Percentiles rank a stretch among this genome's conserved stretches.
phyloP scores from a whole-genome alignment of 2,888 invertebrate species.

The Orgyia antiqua region DNA sequence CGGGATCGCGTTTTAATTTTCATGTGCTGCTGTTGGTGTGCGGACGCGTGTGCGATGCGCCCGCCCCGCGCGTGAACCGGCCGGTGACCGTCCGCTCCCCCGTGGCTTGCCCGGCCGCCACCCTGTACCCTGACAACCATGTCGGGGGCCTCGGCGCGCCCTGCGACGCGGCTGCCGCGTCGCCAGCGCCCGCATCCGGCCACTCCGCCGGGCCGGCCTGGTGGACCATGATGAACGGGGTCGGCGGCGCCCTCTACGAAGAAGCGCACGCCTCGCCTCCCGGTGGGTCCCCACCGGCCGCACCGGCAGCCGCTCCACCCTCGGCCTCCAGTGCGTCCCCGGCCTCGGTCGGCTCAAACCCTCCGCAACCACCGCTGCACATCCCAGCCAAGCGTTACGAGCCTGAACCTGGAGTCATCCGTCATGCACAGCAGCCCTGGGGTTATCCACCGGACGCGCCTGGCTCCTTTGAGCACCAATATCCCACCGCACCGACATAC shows the following conservation, averaged over 20 bases:
- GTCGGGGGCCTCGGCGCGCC: conserved; percentile 83
- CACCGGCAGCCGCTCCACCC: conserved; percentile 82
- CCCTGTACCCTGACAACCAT: conserved; percentile 89
- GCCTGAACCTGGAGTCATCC: conserved; percentile 84
- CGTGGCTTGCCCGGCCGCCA: conserved; percentile 89
- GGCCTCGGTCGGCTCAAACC: conserved; percentile 81
- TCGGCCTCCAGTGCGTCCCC: conserved; percentile 77
- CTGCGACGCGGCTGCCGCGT: conserved; percentile 82
- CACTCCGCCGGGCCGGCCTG: conserved; percentile 90
- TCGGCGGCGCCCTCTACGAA: conserved; percentile 87
- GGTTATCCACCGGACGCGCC: conserved; percentile 85
- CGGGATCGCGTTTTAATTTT: conserved; percentile 74
- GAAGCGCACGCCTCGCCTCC: conserved; percentile 81
- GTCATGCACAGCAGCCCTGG: conserved; percentile 88
- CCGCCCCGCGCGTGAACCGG: conserved; percentile 73
- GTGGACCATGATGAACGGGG: conserved; percentile 90
- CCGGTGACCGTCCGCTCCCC: conserved; percentile 75
- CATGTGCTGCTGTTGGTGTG: conserved; percentile 71
- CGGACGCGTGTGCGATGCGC: conserved; percentile 74
- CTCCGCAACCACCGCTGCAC: conserved; percentile 89
- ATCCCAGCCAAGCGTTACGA: conserved; percentile 91
- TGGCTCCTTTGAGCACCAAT: conserved; percentile 82
- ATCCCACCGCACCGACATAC: conserved; percentile 83
- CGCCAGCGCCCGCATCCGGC: conserved; percentile 89
- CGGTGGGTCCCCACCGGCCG: conserved; percentile 80